Evolutionary conservation across 2,113 vertebrate species (phyloP), one percentile per base, ranked within the genome.

Genomic region (Barbus barbus): DNA sequence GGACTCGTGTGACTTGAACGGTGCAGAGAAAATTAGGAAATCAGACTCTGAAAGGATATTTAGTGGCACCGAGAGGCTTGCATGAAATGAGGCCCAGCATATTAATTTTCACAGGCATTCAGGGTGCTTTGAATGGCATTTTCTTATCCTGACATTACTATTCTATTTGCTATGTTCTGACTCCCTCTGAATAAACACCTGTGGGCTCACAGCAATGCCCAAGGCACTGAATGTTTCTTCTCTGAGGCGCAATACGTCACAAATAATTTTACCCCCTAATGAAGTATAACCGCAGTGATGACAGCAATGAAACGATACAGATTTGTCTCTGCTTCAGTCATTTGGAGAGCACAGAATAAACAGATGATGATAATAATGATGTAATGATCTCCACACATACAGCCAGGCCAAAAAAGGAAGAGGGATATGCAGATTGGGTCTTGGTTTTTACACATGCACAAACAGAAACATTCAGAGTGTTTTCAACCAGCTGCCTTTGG

Each of bases 51-150:
- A 69, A 69, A 69, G 61, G 61, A 63, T 63, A 79, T 79, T 79
- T 79, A 79, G 38, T 1, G 13, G 44, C 7, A 6, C 60, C 9
- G 61, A 31, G 41, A 51, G 44, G 18, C 78, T 79, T 11, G 61
- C 61, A 33, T 69, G 78, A 81, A 69, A 81, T 12, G 26, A 69
- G 61, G 44, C 61, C 61, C 78, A 14, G 78, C 61, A 51, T 81
- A 69, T 67, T 81, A 22, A 81, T 81, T 81, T 81, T 81, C 44
- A 51, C 44, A 81, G 26, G 20, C 44, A 36, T 69, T 81, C 78
- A 69, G 9, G 41, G 61, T 0, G 11, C 61, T 51, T 22, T 69
- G 60, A 81, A 51, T 81, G 61, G 26, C 78, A 81, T 81, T 48
- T 31, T 16, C 78, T 65, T 20, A 79, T 44, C 58, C 36, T 13